A percentile compares a stretch with the other conserved stretches of the same genome.
Conservation (phyloP, 1,140 invertebrate genomes). For the Zaprionus camerounensis region DNA sequence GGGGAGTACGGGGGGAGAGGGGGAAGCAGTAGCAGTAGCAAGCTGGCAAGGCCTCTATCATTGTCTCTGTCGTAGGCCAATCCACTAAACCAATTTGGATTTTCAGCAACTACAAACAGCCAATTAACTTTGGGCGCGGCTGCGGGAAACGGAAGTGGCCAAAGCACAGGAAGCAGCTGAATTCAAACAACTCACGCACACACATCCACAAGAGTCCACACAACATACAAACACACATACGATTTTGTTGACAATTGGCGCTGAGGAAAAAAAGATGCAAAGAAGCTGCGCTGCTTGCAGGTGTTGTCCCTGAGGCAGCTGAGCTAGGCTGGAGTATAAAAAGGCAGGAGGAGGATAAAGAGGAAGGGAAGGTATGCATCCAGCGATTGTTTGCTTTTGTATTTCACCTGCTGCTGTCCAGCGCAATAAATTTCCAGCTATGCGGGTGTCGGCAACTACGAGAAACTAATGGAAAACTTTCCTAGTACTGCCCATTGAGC, state of each 20-base stretch:
- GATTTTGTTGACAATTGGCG: slow-evolving; percentile 35
- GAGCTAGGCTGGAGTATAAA: neutral
- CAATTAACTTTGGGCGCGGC: slow-evolving; percentile 68
- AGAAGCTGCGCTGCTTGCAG: slow-evolving; percentile 28
- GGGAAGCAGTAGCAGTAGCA: neutral
- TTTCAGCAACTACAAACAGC: slow-evolving; percentile 65
- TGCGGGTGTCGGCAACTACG: slow-evolving; percentile 18
- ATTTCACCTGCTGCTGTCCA: slow-evolving; percentile 7
- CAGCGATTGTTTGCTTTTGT: slow-evolving; percentile 20
- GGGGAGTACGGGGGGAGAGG: neutral
- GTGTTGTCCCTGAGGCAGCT: slow-evolving; percentile 11
- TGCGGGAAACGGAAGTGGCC: slow-evolving; percentile 55
- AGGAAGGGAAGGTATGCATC: neutral
- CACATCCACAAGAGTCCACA: slow-evolving; percentile 2
- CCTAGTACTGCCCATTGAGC: neutral
- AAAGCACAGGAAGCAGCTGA: slow-evolving; percentile 52
- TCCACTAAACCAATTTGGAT: slow-evolving; percentile 66
- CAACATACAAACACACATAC: slow-evolving; percentile 1
- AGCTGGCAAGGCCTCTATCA: slow-evolving; percentile 30
- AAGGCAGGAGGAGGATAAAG: too few relatives aligned
- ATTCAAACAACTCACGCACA: slow-evolving; percentile 41
- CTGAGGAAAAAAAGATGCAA: slow-evolving; percentile 46
- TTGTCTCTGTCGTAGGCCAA: slow-evolving; percentile 32
- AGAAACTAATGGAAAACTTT: slow-evolving; percentile 25
- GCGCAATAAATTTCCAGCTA: slow-evolving; percentile 25